Conservation (phyloP, 2,797 vertebrate genomes). For the Chiloscyllium punctatum region DNA sequence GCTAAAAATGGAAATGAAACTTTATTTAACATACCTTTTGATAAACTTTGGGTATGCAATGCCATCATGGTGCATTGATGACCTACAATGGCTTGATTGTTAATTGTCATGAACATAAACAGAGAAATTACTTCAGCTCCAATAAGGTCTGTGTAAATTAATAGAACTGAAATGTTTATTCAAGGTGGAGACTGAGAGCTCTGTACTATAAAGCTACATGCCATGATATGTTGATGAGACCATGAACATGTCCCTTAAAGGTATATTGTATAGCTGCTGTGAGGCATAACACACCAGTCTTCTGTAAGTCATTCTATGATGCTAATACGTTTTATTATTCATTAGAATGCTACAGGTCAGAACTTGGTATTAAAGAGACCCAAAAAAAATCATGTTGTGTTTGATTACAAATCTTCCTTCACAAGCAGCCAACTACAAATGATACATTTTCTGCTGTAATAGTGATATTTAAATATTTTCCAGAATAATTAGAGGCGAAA, state of each 20-base stretch:
- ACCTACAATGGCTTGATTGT: not conserved
- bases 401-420: not conserved
- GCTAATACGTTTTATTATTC: not conserved
- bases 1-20: not conserved
- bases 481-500: not conserved
- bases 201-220: too few relatives aligned
- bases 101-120: not conserved
- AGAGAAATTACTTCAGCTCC: not conserved
- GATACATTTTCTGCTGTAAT: not conserved
- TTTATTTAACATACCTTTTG: not conserved
- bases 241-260: too few relatives aligned
- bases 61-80: too few relatives aligned
- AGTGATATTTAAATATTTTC: not conserved
- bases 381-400: not conserved
- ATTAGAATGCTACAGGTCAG: not conserved
- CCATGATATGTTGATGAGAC: too few relatives aligned
- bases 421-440: not conserved
- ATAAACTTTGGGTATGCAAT: not conserved
- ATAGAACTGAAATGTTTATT: not conserved
- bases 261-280: too few relatives aligned
- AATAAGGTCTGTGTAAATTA: not conserved
- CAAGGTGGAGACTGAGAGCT: not conserved
- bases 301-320: too few relatives aligned
- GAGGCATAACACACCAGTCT: too few relatives aligned
- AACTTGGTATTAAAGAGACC: not conserved